Evolutionary conservation across 2,797 vertebrate genomes (phyloP).

Genomic region (Typhlichthys eigenmanni): DNA sequence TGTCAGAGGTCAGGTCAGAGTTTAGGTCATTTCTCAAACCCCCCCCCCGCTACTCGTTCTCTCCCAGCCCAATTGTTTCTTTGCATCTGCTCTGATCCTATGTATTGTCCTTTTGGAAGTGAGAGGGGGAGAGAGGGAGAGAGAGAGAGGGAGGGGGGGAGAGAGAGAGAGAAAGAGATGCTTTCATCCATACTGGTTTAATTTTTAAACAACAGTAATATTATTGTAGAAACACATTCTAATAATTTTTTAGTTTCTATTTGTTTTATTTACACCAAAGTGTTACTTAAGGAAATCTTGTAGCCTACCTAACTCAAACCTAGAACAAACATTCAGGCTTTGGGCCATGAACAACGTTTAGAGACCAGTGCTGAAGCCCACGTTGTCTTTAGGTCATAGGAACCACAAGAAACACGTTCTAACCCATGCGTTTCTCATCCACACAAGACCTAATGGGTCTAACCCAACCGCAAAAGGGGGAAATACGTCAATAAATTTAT

Average conservation of each 20-base stretch:
- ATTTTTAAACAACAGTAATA: too few relatives aligned
- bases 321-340: background rate
- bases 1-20: too few relatives aligned
- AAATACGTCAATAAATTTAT: conserved; percentile 75
- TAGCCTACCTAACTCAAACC: too few relatives aligned
- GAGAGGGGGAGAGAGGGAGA: background rate
- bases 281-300: too few relatives aligned
- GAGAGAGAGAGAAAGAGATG: background rate
- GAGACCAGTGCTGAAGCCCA: background rate
- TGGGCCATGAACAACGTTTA: background rate
- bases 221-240: too few relatives aligned
- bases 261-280: too few relatives aligned
- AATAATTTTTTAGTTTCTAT: too few relatives aligned
- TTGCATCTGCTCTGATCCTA: conserved; percentile 2
- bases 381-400: background rate
- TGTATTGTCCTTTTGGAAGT: conserved; percentile 41
- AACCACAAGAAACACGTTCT: background rate
- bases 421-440: background rate
- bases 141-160: conserved; percentile 20
- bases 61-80: conserved; percentile 25
- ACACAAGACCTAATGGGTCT: conserved; percentile 21
- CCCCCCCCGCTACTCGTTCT: conserved; percentile 16
- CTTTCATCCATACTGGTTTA: too few relatives aligned
- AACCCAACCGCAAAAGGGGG: conserved; percentile 33
- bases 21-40: conserved; percentile 43